Conservation (phyloP, 2,888 invertebrate species). For the Alcis repandata region DNA sequence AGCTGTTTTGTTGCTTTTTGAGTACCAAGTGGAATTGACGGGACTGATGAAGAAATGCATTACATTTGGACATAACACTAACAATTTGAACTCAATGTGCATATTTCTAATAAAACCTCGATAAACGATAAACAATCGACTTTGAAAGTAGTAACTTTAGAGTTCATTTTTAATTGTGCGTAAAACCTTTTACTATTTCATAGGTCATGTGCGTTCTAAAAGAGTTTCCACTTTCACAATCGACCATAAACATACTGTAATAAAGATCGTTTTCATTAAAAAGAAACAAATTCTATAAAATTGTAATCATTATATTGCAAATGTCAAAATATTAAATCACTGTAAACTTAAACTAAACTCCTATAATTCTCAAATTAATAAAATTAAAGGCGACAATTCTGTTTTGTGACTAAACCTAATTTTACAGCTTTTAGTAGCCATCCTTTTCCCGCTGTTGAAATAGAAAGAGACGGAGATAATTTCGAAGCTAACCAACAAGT, state of each 20-base stretch:
- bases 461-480: background rate
- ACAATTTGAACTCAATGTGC: slow-evolving; percentile 24
- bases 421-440: background rate
- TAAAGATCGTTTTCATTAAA: slow-evolving; percentile 3
- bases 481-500: background rate
- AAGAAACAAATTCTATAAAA: slow-evolving; percentile 47
- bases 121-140: slow-evolving; percentile 6
- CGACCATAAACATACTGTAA: slow-evolving; percentile 1
- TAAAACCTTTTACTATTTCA: slow-evolving; percentile 7
- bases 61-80: slow-evolving; percentile 12
- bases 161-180: slow-evolving; percentile 20
- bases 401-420: background rate
- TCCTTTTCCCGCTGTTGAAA: background rate
- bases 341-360: slow-evolving; percentile 57
- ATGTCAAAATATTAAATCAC: slow-evolving; percentile 67
- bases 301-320: slow-evolving; percentile 64
- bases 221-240: slow-evolving; percentile 9
- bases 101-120: slow-evolving; percentile 5
- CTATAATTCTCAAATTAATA: slow-evolving; percentile 26
- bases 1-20: background rate
- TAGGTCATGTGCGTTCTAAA: slow-evolving; percentile 12
- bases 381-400: background rate
- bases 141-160: slow-evolving; percentile 4
- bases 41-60: slow-evolving; percentile 31
- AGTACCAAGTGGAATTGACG: background rate